A percentile compares a stretch with the other conserved stretches of the same genome.
Conservation (phyloP, 2,888 invertebrate genomes). For the Ashinkailepas kermadecensis region DNA sequence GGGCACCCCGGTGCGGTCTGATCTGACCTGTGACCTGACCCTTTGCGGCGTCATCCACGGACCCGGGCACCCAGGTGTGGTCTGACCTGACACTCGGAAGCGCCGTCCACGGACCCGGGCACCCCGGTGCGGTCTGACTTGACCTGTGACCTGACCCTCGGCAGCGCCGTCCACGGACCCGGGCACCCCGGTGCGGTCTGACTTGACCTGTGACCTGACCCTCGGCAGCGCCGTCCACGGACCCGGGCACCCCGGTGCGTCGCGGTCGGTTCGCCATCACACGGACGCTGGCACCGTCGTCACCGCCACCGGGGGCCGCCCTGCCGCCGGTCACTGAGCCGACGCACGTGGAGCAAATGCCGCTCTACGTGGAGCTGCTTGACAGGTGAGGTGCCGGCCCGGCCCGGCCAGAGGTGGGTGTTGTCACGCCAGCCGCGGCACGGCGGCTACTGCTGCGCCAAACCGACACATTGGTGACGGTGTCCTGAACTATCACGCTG, state of each 20-base stretch:
- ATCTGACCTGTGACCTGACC: too few relatives aligned
- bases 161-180: too few relatives aligned
- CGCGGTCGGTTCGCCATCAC: conserved; percentile 14
- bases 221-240: not conserved
- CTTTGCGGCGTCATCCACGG: not conserved
- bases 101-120: not conserved
- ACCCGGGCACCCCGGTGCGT: conserved; percentile 5
- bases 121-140: not conserved
- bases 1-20: too few relatives aligned
- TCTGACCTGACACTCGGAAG: not conserved
- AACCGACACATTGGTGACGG: not conserved
- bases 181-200: too few relatives aligned
- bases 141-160: too few relatives aligned
- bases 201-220: too few relatives aligned
- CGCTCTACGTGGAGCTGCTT: not conserved
- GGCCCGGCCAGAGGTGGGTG: not conserved
- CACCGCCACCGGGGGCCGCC: not conserved
- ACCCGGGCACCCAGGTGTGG: not conserved
- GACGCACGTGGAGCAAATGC: not conserved
- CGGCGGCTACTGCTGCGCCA: not conserved
- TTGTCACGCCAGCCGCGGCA: too few relatives aligned
- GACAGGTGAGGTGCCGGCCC: not conserved
- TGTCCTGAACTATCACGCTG: too few relatives aligned
- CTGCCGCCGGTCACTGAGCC: not conserved
- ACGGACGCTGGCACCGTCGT: not conserved